Base-by-base conservation (phyloP, 1,140 invertebrate genomes). In the Micrasema minimum region DNA sequence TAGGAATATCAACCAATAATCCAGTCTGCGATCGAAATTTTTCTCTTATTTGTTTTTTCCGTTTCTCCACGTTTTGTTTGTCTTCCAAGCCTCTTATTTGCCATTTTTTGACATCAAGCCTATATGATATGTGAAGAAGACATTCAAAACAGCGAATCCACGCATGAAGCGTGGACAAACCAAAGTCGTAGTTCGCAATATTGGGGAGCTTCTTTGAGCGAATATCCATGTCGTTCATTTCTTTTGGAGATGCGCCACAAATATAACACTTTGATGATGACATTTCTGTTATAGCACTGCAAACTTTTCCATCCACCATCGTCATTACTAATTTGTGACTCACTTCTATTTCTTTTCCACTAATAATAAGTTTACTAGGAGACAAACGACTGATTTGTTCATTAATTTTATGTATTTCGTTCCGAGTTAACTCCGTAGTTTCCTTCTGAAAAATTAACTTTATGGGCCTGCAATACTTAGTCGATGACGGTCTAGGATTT, bases 121-220 rank as follows among this genome's bases (percentile, higher is more conserved):
- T 50, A 50, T 50, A 50, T 11, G 46, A 20, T 18, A 50, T 50
- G 18, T 50, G 46, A 50, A 50, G 46, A 16, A 50, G 18, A 50
- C 46, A 50, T 22, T 50, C 46, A 50, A 50, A 50, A 50, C 46
- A 50, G 18, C 46, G 46, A 50, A 50, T 50, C 46, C 9, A 50
- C 18, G 46, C 46, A 50, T 22, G 46, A 16, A 50, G 18, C 18
- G 46, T 16, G 14, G 46, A 50, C 46, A 18, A 50, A 18, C 46
- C 46, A 22, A 50, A 50, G n/a, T 16, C n/a, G 18, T 18, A 50
- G n/a, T 3, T 50, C n/a, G 14, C 18, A 50, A 22, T 16, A 50
- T 50, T 22, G n/a, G 46, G 18, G 18, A 22, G 18, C 9, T 50
- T 50, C 18, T 50, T 22, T 16, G 46, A 50, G n/a, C n/a, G 14